A percentile compares a stretch with the other conserved stretches of the same genome.
phyloP scores from a whole-genome alignment of 2,797 vertebrate genomes.

The Sciurus vulgaris region DNA sequence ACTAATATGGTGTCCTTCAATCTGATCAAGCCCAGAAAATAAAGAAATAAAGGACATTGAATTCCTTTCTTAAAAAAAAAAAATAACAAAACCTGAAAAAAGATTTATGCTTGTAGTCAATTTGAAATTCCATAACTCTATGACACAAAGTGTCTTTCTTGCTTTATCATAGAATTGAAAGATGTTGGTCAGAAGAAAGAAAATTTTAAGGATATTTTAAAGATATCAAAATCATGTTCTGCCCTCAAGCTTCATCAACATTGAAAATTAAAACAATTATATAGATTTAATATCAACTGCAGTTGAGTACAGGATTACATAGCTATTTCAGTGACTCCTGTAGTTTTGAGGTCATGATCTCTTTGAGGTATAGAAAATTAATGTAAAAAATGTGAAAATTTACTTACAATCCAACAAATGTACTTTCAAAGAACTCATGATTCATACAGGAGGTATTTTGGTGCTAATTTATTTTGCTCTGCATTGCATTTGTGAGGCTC shows the following conservation, averaged over 20 bases:
- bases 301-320: not conserved
- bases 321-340: not conserved
- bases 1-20: not conserved
- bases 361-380: not conserved
- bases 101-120: not conserved
- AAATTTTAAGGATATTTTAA: not conserved
- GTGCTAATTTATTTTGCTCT: not conserved
- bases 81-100: not conserved
- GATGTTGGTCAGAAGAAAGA: not conserved
- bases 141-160: not conserved
- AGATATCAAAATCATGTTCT: not conserved
- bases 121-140: not conserved
- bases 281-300: not conserved
- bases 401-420: not conserved
- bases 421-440: not conserved
- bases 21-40: not conserved
- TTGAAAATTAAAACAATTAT: not conserved
- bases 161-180: not conserved
- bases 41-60: not conserved
- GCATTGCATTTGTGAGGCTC: not conserved
- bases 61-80: not conserved
- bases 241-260: not conserved
- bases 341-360: not conserved
- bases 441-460: not conserved
- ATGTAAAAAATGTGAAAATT: not conserved